Base-by-base conservation (phyloP, 1,140 invertebrate genomes). In the Magallana gigas region DNA sequence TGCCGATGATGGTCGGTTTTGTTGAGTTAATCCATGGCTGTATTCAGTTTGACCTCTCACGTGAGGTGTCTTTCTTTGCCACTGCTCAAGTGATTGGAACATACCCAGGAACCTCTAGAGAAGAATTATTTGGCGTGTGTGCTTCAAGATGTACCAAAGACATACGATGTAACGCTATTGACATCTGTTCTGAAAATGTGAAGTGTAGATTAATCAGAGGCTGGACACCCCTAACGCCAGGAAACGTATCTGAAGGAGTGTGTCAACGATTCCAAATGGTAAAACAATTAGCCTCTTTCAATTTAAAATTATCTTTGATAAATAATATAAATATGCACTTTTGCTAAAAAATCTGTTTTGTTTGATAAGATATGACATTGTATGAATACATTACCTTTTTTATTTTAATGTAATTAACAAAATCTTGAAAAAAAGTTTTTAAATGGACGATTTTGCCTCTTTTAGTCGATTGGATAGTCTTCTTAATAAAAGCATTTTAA, bases 191-290 rank as follows among this genome's bases (percentile, higher is more conserved):
- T 7, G 64, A 18, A n/a, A 68, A 23, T 68, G 9, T 68, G 9
- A n/a, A 68, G 64, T 68, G 64, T 68, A 23, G n/a, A 68, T 23
- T 23, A 23, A 68, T 68, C 64, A 68, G 64, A 23, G 64, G 23
- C 1, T 68, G 64, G 64, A 68, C 64, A 3, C 64, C 64, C 7
- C 9, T 68, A n/a, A 16, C n/a, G n/a, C 14, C 64, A 23, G 64
- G 64, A 18, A 18, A 68, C 23, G 18, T 23, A 7, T 68, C 64
- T 18, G n/a, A 7, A 23, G 64, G 64, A 9, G 8, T 23, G 18
- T 68, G 64, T 68, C 64, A 23, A 23, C 64, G 64, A 23, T 68
- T 23, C n/a, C 64, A 68, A 68, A 68, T 68, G 5, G 64, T 68
- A 68, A 68, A 23, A 23, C 23, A 23, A 23, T 23, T 23, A 23